Percentiles rank a stretch among this genome's conserved stretches.
phyloP scores from a whole-genome alignment of 2,888 invertebrate genomes.

The Eubasilissa splendida region DNA sequence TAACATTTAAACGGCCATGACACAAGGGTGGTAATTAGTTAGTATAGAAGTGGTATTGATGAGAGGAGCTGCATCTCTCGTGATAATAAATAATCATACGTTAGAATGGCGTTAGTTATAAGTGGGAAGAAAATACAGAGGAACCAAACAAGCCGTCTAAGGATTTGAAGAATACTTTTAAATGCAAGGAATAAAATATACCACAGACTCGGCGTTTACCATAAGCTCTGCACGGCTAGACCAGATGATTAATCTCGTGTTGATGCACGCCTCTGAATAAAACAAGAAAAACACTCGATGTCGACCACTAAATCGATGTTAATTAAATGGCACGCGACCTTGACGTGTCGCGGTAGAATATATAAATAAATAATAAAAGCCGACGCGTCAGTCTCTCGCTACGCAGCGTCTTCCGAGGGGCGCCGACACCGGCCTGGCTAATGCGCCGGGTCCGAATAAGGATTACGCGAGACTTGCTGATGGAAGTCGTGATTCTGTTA shows the following conservation, averaged over 20 bases:
- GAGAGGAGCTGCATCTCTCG: too few species aligned
- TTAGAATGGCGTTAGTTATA: too few species aligned
- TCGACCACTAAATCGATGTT: slow-evolving; percentile 15
- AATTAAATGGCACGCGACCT: slow-evolving; percentile 27
- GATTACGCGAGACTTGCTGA: slow-evolving; percentile 5
- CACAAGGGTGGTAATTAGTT: too few species aligned
- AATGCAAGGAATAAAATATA: slow-evolving; percentile 18
- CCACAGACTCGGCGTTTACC: slow-evolving; percentile 19
- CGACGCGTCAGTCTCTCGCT: background rate
- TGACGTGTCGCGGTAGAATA: slow-evolving; percentile 15
- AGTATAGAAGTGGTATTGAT: too few species aligned
- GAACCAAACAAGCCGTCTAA: too few species aligned
- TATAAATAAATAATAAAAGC: slow-evolving; percentile 5
- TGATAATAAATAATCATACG: too few species aligned
- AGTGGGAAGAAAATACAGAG: too few species aligned
- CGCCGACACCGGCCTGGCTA: background rate
- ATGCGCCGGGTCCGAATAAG: slow-evolving; percentile 3
- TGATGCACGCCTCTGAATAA: slow-evolving; percentile 18
- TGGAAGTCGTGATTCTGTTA: slow-evolving; percentile 16
- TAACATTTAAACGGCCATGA: too few species aligned
- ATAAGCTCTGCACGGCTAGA: slow-evolving; percentile 22
- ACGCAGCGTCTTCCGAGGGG: slow-evolving; percentile 3
- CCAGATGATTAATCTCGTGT: slow-evolving; percentile 25
- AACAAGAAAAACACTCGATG: slow-evolving; percentile 12
- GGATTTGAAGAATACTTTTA: background rate